phyloP scores from a whole-genome alignment of 2,888 invertebrate genomes.

The Allophyes oxyacanthae region DNA sequence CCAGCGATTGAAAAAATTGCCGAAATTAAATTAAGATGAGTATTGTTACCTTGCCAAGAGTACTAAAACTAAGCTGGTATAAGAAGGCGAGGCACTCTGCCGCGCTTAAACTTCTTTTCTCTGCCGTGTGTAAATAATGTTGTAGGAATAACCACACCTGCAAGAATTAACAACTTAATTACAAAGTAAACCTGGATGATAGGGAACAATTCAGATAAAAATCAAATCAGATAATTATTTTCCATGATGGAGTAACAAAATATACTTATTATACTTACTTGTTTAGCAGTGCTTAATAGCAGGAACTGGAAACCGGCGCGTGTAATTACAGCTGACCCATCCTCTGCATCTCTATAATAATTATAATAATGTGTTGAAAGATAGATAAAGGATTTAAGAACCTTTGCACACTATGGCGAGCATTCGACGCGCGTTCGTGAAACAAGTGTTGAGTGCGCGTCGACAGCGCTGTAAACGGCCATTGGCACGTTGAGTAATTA shows the following conservation, averaged over 20 bases:
- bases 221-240: too few species aligned
- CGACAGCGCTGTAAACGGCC: too few species aligned
- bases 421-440: too few species aligned
- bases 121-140: conserved; percentile 98
- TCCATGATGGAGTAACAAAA: neutral
- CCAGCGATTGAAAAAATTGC: too few species aligned
- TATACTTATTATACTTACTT: conserved; percentile 77
- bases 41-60: conserved; percentile 95
- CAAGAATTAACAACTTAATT: neutral
- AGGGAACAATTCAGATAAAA: too few species aligned
- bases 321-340: conserved; percentile 96
- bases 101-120: conserved; percentile 95
- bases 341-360: conserved; percentile 91
- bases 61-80: conserved; percentile 98
- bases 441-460: too few species aligned
- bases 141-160: conserved; percentile 98
- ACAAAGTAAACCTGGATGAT: neutral
- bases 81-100: conserved; percentile 98
- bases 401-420: too few species aligned
- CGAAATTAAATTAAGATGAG: too few species aligned
- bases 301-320: conserved; percentile 99
- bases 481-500: too few species aligned
- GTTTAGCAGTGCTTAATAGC: conserved; percentile 96
- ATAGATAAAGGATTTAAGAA: too few species aligned
- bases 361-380: neutral